These are phyloP conservation scores for Drosophila mojavensis DNA, from an alignment of 1,140 invertebrate species.

Conservation along the genomic window DNA sequence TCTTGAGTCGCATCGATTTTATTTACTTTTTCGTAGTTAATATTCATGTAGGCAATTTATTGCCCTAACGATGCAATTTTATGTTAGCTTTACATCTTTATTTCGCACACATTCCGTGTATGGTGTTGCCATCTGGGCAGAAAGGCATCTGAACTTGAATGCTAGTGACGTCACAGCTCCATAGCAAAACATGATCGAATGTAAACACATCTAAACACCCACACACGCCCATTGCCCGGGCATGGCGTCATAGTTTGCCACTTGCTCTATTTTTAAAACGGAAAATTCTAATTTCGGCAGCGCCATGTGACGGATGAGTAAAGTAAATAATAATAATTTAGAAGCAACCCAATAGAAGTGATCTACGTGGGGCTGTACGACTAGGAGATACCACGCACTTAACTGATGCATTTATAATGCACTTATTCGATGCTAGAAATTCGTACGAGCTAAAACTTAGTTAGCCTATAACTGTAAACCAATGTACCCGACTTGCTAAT, in stretches of 20 bases:
- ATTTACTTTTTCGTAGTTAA: no score
- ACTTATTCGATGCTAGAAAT: no score
- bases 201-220: slow-evolving; percentile 34
- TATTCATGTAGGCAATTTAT: no score
- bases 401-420: no score
- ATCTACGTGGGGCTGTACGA: not conserved
- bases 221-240: slow-evolving; percentile 19
- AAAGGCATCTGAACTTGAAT: not conserved
- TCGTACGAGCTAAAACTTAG: no score
- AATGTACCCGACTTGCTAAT: no score
- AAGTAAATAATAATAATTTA: not conserved
- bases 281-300: slow-evolving; percentile 7
- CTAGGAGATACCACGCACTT: no score
- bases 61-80: not conserved
- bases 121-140: slow-evolving; percentile 8
- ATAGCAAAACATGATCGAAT: not conserved
- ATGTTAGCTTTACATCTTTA: not conserved
- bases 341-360: no score
- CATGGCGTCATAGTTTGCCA: slow-evolving; percentile 18
- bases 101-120: not conserved
- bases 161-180: slow-evolving; percentile 14
- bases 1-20: slow-evolving; percentile 5
- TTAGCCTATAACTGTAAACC: no score
- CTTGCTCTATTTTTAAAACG: slow-evolving; percentile 14
- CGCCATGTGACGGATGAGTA: slow-evolving; percentile 5